Conservation (phyloP, 2,113 vertebrate species). For the Coreoperca whiteheadi region DNA sequence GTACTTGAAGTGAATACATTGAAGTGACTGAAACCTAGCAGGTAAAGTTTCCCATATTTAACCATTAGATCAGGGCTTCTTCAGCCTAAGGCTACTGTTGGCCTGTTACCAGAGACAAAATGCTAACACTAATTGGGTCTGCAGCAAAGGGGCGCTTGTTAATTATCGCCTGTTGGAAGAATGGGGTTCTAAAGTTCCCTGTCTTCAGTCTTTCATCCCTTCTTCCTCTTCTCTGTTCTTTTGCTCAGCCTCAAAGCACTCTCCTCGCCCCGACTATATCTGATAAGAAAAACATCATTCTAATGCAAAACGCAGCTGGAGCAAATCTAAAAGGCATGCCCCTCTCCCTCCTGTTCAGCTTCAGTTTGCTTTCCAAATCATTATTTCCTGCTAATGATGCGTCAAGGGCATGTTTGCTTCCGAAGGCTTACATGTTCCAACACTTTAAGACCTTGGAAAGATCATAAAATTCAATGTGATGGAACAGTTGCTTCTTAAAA, state of each 20-base stretch:
- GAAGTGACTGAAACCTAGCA: background rate
- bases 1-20: background rate
- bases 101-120: constrained; percentile 19
- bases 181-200: constrained; percentile 26
- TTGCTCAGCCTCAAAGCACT: constrained; percentile 47
- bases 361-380: constrained; percentile 31
- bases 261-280: constrained; percentile 26
- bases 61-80: constrained; percentile 11
- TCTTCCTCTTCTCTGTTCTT: constrained; percentile 40
- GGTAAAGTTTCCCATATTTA: background rate
- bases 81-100: constrained; percentile 27
- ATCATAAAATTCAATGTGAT: constrained; percentile 16
- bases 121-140: constrained; percentile 52
- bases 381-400: constrained; percentile 28
- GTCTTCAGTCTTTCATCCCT: constrained; percentile 17
- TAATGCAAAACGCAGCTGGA: constrained; percentile 22
- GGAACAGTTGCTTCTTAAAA: constrained; percentile 22
- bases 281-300: constrained; percentile 55
- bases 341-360: constrained; percentile 8
- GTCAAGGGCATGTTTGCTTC: constrained; percentile 22
- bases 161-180: constrained; percentile 59
- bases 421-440: constrained; percentile 2
- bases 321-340: constrained; percentile 28
- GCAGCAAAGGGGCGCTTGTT: constrained; percentile 47
- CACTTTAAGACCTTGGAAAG: constrained; percentile 30